Evolutionary conservation across 2,113 vertebrate genomes (phyloP).

Genomic region (Calypte anna): DNA sequence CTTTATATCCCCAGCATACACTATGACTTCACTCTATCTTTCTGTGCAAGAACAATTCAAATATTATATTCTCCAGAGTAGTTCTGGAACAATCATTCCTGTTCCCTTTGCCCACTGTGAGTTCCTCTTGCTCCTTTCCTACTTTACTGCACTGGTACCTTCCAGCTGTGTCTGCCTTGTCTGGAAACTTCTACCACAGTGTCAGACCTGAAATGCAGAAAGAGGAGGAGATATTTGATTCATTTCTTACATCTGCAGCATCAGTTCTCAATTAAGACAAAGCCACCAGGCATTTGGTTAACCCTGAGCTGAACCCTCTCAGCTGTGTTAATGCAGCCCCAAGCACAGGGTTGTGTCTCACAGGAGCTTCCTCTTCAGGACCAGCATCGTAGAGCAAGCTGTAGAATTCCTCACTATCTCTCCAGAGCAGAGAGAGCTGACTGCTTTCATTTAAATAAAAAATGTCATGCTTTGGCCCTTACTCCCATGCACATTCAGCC

Average conservation of each 20-base stretch:
- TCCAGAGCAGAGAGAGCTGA: not conserved
- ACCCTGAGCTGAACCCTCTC: not conserved
- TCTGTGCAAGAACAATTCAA: not conserved
- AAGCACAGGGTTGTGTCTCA: not conserved
- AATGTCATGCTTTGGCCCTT: not conserved
- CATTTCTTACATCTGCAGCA: not conserved
- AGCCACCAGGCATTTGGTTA: not conserved
- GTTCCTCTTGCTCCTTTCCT: not conserved
- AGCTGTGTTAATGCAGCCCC: not conserved
- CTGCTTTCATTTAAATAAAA: slow-evolving; percentile 4
- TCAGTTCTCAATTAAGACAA: not conserved
- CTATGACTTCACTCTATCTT: not conserved
- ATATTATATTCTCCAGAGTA: not conserved
- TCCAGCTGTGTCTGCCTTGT: not conserved
- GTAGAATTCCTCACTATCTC: not conserved
- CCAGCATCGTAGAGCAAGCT: not conserved
- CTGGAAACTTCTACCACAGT: not conserved
- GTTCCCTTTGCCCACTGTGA: not conserved
- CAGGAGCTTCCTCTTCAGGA: not conserved
- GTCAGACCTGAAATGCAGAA: not conserved
- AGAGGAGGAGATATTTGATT: not conserved
- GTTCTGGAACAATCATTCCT: not conserved
- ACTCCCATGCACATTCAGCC: not conserved
- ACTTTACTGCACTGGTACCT: fast-evolving
- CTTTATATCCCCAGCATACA: not conserved